Conservation (phyloP, 2,113 vertebrate species). For the Puffinus mauretanicus region DNA sequence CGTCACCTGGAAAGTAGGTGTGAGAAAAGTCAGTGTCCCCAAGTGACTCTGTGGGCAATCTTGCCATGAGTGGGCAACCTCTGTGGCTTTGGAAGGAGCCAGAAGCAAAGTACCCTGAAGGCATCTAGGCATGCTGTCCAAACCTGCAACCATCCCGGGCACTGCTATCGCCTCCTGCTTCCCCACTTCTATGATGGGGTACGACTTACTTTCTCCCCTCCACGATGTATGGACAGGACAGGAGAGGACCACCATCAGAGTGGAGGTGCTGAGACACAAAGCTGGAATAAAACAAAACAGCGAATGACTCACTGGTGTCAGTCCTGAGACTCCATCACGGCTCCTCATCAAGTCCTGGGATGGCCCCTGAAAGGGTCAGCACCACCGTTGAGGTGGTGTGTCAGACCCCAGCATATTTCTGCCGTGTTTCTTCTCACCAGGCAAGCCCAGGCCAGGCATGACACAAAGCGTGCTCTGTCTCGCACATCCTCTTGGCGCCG, state of each 20-base stretch:
- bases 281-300: too few relatives aligned
- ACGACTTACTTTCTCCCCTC: background rate
- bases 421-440: background rate
- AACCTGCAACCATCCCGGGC: background rate
- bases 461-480: background rate
- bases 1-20: constrained; percentile 25
- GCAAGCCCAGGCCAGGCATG: background rate
- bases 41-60: background rate
- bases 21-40: background rate
- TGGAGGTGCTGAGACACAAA: background rate
- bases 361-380: background rate
- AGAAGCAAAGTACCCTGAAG: background rate
- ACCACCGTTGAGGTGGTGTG: rapidly evolving
- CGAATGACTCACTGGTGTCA: rapidly evolving
- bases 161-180: background rate
- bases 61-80: background rate
- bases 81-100: background rate
- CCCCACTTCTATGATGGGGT: background rate
- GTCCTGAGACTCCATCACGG: background rate
- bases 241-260: too few relatives aligned
- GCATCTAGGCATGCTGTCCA: background rate
- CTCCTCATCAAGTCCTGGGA: background rate
- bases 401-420: background rate
- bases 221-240: rapidly evolving
- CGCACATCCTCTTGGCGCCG: background rate